Conservation (phyloP, 2,113 vertebrate genomes). For the Mesembrinibis cayennensis region DNA sequence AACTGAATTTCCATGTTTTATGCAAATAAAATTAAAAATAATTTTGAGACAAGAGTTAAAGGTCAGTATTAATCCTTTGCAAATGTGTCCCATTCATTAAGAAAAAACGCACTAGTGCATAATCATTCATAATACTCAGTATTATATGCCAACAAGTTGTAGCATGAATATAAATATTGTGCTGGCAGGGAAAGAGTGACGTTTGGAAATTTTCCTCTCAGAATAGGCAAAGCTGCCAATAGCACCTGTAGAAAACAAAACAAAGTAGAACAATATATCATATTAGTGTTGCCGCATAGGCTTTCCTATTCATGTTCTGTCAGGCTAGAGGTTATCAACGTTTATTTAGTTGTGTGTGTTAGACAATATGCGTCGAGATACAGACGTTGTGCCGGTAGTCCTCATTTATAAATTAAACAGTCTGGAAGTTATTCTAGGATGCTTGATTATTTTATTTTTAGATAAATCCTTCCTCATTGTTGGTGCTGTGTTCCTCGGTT, state of each 20-base stretch:
- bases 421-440: slow-evolving; percentile 23
- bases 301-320: neutral
- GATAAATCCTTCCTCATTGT: neutral
- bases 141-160: neutral
- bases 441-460: slow-evolving; percentile 18
- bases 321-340: neutral
- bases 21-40: neutral
- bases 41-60: neutral
- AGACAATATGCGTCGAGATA: neutral
- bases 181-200: neutral
- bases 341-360: neutral
- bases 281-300: neutral
- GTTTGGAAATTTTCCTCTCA: slow-evolving; percentile 14
- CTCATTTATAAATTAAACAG: neutral
- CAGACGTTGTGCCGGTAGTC: neutral
- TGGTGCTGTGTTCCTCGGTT: neutral
- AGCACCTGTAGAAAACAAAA: neutral
- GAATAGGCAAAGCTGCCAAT: neutral
- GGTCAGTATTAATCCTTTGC: neutral
- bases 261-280: neutral
- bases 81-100: neutral
- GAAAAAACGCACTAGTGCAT: neutral
- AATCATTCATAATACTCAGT: too few species aligned
- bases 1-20: neutral
- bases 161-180: slow-evolving; percentile 17